These are phyloP conservation scores for Chionodraco myersi DNA, from an alignment of 2,113 vertebrate genomes.

Conservation along the genomic window DNA sequence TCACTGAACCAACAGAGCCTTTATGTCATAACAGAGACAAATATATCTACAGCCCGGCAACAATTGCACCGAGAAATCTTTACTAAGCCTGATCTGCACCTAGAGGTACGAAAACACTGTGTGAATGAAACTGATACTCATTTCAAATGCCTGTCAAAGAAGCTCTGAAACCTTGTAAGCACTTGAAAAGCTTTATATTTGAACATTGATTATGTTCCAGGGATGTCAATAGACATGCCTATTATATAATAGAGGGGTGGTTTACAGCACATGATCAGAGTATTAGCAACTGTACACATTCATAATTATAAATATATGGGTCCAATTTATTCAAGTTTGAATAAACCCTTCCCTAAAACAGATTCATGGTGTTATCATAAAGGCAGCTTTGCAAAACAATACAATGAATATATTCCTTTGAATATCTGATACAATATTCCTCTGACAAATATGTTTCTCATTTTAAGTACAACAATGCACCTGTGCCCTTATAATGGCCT, in stretches of 20 bases:
- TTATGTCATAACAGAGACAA: slow-evolving; percentile 53
- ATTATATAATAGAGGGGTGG: neutral
- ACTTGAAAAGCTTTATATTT: neutral
- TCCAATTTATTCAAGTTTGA: neutral
- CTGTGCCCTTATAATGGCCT: neutral
- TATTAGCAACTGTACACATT: neutral
- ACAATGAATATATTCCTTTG: neutral
- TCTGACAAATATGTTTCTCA: no score
- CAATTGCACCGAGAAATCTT: slow-evolving; percentile 17
- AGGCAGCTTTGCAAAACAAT: neutral
- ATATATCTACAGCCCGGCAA: neutral
- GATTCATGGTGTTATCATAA: neutral
- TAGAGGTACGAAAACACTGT: slow-evolving; percentile 26
- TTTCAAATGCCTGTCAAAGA: slow-evolving; percentile 8
- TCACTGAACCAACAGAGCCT: slow-evolving; percentile 56
- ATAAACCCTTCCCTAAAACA: neutral
- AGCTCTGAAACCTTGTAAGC: slow-evolving; percentile 27
- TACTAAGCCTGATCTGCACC: slow-evolving; percentile 21
- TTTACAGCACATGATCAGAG: neutral
- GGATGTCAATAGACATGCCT: neutral
- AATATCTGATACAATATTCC: no score
- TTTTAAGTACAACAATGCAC: no score
- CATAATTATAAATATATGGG: neutral
- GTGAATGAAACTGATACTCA: slow-evolving; percentile 45
- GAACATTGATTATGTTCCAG: slow-evolving; percentile 2